Evolutionary conservation across 2,888 invertebrate genomes (phyloP).

Genomic region (Hecatera dysodea): DNA sequence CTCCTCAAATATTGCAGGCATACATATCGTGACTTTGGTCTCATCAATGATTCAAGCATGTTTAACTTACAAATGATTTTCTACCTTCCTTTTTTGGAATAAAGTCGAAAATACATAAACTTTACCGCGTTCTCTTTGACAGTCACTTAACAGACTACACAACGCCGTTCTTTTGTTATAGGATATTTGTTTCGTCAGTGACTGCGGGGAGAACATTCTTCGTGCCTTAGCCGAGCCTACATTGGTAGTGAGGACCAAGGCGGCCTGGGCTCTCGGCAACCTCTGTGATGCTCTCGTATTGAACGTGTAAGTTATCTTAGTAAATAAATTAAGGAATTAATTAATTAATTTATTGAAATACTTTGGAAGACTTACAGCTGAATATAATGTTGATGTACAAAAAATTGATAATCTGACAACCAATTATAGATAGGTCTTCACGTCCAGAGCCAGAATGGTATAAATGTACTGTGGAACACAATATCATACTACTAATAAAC

Average conservation of each 20-base stretch:
- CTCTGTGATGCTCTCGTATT: conserved; percentile 95
- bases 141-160: neutral
- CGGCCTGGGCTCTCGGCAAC: conserved; percentile 97
- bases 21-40: no score
- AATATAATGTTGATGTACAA: no score
- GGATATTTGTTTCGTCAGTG: conserved; percentile 93
- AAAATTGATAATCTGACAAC: no score
- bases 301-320: conserved; percentile 90
- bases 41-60: neutral
- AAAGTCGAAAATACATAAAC: neutral
- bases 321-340: neutral
- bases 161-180: conserved; percentile 67
- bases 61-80: neutral
- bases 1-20: no score
- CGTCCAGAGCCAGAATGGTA: no score
- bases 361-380: no score
- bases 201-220: conserved; percentile 94
- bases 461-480: no score
- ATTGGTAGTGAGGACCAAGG: conserved; percentile 94
- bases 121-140: neutral
- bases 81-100: neutral
- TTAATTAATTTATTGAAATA: no score
- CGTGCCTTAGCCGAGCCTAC: conserved; percentile 92
- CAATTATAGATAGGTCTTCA: no score
- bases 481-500: no score